These are phyloP conservation scores for Periparus ater DNA, from an alignment of 2,797 vertebrate genomes.

Conservation along the genomic window DNA sequence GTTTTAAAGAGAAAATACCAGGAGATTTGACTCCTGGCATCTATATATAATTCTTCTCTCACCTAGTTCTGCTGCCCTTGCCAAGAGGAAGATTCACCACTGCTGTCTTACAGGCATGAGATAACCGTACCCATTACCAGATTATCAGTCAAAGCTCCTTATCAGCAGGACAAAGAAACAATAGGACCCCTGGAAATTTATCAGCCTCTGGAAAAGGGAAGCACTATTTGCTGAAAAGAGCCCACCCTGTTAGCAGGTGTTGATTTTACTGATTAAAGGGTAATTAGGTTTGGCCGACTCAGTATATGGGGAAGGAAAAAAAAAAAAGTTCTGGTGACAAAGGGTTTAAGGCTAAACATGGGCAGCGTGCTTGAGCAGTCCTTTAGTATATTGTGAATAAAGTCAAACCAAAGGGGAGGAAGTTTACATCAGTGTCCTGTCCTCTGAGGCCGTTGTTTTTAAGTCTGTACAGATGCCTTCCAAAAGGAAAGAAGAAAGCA, in stretches of 20 bases:
- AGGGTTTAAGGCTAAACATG: not conserved
- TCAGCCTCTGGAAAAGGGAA: not conserved
- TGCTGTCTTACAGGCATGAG: not conserved
- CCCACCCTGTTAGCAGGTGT: constrained; percentile 65
- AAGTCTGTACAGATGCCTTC: not conserved
- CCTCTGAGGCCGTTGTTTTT: not conserved
- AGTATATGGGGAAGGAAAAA: not conserved
- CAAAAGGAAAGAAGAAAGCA: not conserved
- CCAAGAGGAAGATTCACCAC: constrained; percentile 32
- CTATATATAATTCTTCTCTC: not conserved
- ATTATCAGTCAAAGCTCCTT: constrained; percentile 41
- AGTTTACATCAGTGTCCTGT: not conserved
- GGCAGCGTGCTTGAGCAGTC: not conserved
- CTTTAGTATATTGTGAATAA: not conserved
- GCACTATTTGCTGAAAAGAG: constrained; percentile 47
- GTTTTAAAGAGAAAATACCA: not conserved
- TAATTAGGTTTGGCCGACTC: constrained; percentile 49
- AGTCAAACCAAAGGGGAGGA: not conserved
- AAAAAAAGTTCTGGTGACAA: not conserved
- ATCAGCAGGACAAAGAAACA: constrained; percentile 42
- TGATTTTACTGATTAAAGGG: constrained; percentile 64
- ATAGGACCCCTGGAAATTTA: constrained; percentile 22
- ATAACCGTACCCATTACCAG: constrained; percentile 22
- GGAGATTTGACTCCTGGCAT: not conserved
- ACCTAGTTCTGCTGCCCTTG: not conserved